Evolutionary conservation across 2,797 vertebrate species (phyloP).

Genomic region (Odontamblyopus lacepedii): DNA sequence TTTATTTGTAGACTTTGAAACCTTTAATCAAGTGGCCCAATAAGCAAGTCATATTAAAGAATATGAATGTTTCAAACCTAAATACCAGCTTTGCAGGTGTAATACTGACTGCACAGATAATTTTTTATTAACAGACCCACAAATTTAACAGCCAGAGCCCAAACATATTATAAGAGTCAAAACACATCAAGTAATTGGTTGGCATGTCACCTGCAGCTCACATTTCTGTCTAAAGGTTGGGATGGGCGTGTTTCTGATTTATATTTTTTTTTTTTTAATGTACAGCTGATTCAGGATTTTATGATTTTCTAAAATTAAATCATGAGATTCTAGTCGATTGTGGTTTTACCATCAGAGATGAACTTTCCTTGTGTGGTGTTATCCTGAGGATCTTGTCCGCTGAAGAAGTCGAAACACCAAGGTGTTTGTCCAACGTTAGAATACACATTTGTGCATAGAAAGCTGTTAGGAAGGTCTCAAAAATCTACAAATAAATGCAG

Average conservation of each 20-base stretch:
- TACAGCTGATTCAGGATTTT: conserved; percentile 8
- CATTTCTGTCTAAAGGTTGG: conserved; percentile 13
- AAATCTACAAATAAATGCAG: no score
- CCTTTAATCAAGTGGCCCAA: background rate
- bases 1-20: background rate
- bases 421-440: background rate
- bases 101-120: background rate
- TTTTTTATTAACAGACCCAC: background rate
- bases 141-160: background rate
- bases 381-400: background rate
- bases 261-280: no score
- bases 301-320: background rate
- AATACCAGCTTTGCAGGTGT: background rate
- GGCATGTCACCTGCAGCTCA: conserved; percentile 15
- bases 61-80: background rate
- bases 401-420: background rate
- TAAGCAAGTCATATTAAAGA: background rate
- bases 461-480: no score
- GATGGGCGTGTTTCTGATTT: conserved; percentile 10
- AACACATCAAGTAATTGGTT: conserved; percentile 19
- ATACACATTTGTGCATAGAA: background rate
- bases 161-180: conserved; percentile 1
- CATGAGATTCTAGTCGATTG: background rate
- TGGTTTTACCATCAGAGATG: conserved; percentile 5
- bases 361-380: conserved; percentile 1